These are phyloP conservation scores for Aleiodes alternator DNA, from an alignment of 2,888 invertebrate genomes.

Conservation along the genomic window DNA sequence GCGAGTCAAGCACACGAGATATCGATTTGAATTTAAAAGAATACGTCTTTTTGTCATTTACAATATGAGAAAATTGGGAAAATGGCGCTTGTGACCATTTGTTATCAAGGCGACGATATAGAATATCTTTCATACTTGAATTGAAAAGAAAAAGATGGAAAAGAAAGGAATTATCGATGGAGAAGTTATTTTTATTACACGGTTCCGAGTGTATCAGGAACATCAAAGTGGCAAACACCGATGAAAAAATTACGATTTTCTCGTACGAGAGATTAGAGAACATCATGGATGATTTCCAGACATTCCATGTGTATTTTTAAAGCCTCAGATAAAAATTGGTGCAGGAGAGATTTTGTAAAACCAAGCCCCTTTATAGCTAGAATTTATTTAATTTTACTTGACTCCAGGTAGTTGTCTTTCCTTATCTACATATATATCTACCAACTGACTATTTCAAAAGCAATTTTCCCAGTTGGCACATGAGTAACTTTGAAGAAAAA, in stretches of 20 bases:
- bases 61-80: no score
- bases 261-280: neutral
- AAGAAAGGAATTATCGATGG: slow-evolving; percentile 64
- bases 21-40: no score
- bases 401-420: no score
- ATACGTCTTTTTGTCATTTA: no score
- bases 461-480: slow-evolving; percentile 38
- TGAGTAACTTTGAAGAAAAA: slow-evolving; percentile 55
- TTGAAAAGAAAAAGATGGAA: neutral
- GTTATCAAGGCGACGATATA: no score
- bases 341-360: neutral
- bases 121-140: neutral
- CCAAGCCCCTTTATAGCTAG: neutral
- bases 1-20: no score
- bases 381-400: no score
- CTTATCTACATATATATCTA: neutral
- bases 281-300: slow-evolving; percentile 13
- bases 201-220: neutral
- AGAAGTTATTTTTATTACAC: slow-evolving; percentile 44
- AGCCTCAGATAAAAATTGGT: neutral
- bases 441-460: neutral
- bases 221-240: slow-evolving; percentile 13
- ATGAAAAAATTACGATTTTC: neutral
- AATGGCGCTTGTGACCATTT: no score
- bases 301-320: neutral